Base-by-base conservation (phyloP, 2,797 vertebrate genomes). In the Pangasius macronema region DNA sequence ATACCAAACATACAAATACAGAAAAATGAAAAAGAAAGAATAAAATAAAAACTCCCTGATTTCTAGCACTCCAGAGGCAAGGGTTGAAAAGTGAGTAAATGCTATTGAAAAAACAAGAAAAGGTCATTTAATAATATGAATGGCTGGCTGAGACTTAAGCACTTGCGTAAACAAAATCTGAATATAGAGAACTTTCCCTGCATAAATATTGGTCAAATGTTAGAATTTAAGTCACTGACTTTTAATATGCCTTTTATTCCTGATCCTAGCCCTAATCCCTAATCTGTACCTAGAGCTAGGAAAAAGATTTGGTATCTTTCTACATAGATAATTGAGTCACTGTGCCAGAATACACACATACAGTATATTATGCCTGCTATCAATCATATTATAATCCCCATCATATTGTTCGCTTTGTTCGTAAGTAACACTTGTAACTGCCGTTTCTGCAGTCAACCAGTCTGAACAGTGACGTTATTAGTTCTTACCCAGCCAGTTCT, bases 401-500 rank as follows among this genome's bases (percentile, higher is more conserved):
- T 73, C 13, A 51, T 46, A 51, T 36, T 65, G 59, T 83, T 59
- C 27, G 36, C 63, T n/a, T 63, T 59, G 3, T 57, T 55, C 65
- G 59, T 57, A 18, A 27, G 9, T 13, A 27, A 36, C 33, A 22
- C n/a, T 46, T 49, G 5, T 77, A 55, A 80, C 22, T 84, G 73
- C 30, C n/a, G 63, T 39, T n/a, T 73, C 27, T 53, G 49, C 27
- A 77, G 75, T 22, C 46, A 75, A 16, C 3, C 27, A 33, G 72
- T 85, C 36, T 36, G 36, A 53, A 68, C 79, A 4, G 36, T 33
- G 39, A 46, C 63, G 73, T 88, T 93, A 94, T 93, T 92, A 87
- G 82, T 61, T 83, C 89, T 55, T 83, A 59, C 33, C 79, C 90
- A 92, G 88, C 36, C 77, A 90, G 89, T 93, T 94, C 92, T 92